phyloP scores from a whole-genome alignment of 1,140 invertebrate genomes.

The Mesaphorura yosii region DNA sequence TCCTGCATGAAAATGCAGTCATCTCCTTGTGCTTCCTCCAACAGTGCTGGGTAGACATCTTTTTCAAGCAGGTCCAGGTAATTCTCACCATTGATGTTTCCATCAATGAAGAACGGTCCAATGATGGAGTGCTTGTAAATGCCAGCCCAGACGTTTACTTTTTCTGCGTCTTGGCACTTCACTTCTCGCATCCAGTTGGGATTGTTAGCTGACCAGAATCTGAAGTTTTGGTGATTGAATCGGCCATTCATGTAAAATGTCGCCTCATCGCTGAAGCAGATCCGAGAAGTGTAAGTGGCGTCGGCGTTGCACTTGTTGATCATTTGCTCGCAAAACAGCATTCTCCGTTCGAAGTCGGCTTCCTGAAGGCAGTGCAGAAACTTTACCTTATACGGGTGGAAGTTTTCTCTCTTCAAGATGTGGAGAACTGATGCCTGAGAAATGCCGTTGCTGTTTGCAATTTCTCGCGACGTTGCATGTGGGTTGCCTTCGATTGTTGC shows the following conservation, averaged over 20 bases:
- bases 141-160: conserved; percentile 13
- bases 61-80: conserved; percentile 15
- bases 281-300: neutral
- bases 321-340: conserved; percentile 1
- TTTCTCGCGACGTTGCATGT: neutral
- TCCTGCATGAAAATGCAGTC: conserved; percentile 11
- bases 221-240: conserved; percentile 3
- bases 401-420: neutral
- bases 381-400: conserved; percentile 1
- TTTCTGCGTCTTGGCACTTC: neutral
- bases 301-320: neutral
- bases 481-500: neutral
- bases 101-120: conserved; percentile 21
- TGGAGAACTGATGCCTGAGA: neutral
- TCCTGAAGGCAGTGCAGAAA: neutral
- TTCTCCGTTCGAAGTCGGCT: neutral
- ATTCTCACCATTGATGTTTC: conserved; percentile 1
- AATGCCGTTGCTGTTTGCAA: neutral
- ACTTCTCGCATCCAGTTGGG: conserved; percentile 1
- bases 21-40: neutral
- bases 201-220: neutral
- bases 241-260: conserved; percentile 3
- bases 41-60: conserved; percentile 5
- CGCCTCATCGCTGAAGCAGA: conserved; percentile 1
- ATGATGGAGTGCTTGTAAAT: conserved; percentile 2